Evolutionary conservation across 1,140 invertebrate species (phyloP).

Genomic region (Drosophila pruinosa): DNA sequence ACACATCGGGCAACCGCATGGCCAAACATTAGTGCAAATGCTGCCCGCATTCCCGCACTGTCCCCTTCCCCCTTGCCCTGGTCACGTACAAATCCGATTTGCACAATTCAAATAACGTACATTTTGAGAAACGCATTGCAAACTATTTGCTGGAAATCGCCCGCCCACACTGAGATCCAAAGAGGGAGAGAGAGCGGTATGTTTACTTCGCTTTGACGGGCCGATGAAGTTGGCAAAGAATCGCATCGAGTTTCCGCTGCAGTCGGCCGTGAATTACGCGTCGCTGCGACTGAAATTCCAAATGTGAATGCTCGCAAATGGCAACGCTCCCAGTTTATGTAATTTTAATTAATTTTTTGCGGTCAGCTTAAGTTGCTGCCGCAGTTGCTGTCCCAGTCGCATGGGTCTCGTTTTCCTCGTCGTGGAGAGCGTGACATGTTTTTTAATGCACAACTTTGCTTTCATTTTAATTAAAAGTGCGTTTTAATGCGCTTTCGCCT

Average conservation of each 20-base stretch:
- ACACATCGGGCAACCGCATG: constrained; percentile 53
- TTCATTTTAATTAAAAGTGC: constrained; percentile 76
- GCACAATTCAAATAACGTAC: constrained; percentile 72
- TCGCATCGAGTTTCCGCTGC: not conserved
- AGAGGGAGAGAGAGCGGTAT: not conserved
- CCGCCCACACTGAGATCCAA: constrained; percentile 6
- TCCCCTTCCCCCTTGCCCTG: constrained; percentile 18
- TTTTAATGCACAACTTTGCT: constrained; percentile 66
- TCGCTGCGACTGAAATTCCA: constrained; percentile 8
- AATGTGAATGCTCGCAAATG: not conserved
- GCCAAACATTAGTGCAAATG: constrained; percentile 69
- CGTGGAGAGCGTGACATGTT: constrained; percentile 27
- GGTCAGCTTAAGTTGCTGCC: constrained; percentile 54
- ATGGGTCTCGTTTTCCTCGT: not conserved
- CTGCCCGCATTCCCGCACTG: not conserved
- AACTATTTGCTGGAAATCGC: constrained; percentile 65
- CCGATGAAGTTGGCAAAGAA: constrained; percentile 31
- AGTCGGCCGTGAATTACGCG: constrained; percentile 33
- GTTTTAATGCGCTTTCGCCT: constrained; percentile 68
- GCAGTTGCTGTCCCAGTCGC: not conserved
- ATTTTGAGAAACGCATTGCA: constrained; percentile 57
- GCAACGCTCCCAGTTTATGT: constrained; percentile 38
- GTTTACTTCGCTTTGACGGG: constrained; percentile 32
- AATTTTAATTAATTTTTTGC: constrained; percentile 77
- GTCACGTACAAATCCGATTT: constrained; percentile 79